phyloP scores from a whole-genome alignment of 2,797 vertebrate genomes.

The Trematomus bernacchii region DNA sequence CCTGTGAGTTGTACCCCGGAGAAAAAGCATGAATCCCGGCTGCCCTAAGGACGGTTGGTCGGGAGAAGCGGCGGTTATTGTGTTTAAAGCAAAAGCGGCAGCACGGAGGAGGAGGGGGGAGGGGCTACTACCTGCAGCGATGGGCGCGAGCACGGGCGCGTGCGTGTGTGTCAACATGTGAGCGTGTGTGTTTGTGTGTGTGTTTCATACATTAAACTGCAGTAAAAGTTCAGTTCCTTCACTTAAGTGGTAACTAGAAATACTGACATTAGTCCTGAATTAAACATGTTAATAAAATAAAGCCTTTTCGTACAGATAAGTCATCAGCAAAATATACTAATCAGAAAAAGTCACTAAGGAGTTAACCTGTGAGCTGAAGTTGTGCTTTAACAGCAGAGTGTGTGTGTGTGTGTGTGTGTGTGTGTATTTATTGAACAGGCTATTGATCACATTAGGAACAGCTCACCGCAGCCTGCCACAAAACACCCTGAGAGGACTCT shows the following conservation, averaged over 20 bases:
- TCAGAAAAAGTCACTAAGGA: constrained; percentile 9
- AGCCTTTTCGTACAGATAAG: no score
- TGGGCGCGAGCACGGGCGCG: constrained; percentile 32
- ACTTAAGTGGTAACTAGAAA: no score
- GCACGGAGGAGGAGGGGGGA: constrained; percentile 49
- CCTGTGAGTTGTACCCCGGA: constrained; percentile 48
- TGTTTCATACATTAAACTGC: not conserved
- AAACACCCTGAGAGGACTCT: constrained; percentile 6
- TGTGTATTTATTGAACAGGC: constrained; percentile 29
- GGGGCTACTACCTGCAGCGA: constrained; percentile 75
- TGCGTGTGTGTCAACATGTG: not conserved
- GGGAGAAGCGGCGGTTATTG: constrained; percentile 42
- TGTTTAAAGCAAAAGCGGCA: constrained; percentile 60
- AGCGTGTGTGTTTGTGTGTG: not conserved
- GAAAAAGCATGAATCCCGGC: not conserved
- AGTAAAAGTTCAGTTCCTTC: no score
- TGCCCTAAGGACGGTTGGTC: constrained; percentile 2
- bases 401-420: not conserved
- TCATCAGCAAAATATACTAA: no score
- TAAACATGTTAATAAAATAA: no score
- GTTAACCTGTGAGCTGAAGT: constrained; percentile 33
- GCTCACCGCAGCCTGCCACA: constrained; percentile 31
- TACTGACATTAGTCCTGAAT: no score
- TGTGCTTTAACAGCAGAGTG: constrained; percentile 4
- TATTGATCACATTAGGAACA: constrained; percentile 54